Conservation (phyloP, 64 coral and sea anemone species). For the Pocillopora damicornis region DNA sequence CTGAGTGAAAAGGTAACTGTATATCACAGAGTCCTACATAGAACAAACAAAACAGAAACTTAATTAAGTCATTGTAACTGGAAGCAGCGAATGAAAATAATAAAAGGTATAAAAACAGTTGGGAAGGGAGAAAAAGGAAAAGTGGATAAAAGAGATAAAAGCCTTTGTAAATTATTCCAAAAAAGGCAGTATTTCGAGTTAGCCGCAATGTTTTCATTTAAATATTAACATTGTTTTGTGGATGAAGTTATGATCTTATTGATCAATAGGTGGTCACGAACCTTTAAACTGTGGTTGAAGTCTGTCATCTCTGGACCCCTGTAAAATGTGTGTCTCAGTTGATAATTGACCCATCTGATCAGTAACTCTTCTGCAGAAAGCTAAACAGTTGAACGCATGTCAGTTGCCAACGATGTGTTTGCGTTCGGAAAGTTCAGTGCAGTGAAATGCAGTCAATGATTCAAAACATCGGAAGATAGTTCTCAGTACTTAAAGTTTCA, state of each 20-base stretch:
- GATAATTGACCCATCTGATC: constrained; percentile 28
- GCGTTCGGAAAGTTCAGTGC: background rate
- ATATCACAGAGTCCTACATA: constrained; percentile 11
- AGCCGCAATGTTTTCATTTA: background rate
- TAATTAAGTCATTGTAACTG: background rate
- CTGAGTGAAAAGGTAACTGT: constrained; percentile 6
- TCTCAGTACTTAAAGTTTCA: background rate
- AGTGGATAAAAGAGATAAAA: background rate
- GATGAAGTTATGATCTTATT: background rate
- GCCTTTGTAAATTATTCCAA: background rate
- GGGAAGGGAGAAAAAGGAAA: no score
- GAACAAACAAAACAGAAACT: background rate
- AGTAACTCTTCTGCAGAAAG: constrained; percentile 3
- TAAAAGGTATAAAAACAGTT: no score
- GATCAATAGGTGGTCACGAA: background rate
- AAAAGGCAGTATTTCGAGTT: no score
- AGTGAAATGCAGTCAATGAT: background rate
- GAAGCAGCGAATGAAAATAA: background rate
- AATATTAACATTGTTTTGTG: background rate
- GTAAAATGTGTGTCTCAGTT: constrained; percentile 3
- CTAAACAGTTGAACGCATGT: background rate
- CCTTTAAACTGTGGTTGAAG: constrained; percentile 20
- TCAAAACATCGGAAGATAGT: background rate
- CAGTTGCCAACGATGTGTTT: background rate
- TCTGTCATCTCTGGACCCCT: constrained; percentile 10